Percentiles rank a stretch among this genome's conserved stretches.
phyloP scores from a whole-genome alignment of 2,113 vertebrate species.

The Stercorarius parasiticus region DNA sequence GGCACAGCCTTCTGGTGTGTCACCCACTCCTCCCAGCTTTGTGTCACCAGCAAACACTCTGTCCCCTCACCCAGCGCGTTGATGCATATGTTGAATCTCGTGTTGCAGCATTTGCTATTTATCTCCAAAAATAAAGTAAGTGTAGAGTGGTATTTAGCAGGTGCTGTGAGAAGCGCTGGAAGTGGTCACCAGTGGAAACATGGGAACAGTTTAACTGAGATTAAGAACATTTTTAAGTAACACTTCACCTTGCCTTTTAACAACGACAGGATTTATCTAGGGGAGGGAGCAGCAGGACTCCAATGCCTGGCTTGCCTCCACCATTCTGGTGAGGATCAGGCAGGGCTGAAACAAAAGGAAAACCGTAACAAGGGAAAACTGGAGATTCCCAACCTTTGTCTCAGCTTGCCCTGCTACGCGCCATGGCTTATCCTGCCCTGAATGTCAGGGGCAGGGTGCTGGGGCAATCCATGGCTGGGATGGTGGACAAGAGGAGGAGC shows the following conservation, averaged over 20 bases:
- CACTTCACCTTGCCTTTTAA: background rate
- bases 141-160: background rate
- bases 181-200: background rate
- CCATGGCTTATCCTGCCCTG: background rate
- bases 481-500: accelerated
- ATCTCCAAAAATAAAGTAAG: background rate
- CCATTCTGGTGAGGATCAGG: background rate
- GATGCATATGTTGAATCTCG: background rate
- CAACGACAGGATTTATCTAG: background rate
- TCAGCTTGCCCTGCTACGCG: accelerated
- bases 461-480: background rate
- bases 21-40: no score
- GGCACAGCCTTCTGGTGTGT: no score
- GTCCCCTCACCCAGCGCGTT: no score
- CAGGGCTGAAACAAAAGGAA: background rate
- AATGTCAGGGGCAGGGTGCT: background rate
- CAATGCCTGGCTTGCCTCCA: background rate
- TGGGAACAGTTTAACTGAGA: background rate
- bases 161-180: background rate
- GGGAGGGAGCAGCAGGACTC: background rate
- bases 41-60: no score
- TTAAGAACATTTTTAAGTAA: background rate
- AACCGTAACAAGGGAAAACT: background rate
- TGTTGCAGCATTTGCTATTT: background rate
- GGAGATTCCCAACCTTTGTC: background rate